Evolutionary conservation across 2,888 invertebrate genomes (phyloP), one percentile per base, ranked within the genome.

Genomic region (Drosophila maculinotata): DNA sequence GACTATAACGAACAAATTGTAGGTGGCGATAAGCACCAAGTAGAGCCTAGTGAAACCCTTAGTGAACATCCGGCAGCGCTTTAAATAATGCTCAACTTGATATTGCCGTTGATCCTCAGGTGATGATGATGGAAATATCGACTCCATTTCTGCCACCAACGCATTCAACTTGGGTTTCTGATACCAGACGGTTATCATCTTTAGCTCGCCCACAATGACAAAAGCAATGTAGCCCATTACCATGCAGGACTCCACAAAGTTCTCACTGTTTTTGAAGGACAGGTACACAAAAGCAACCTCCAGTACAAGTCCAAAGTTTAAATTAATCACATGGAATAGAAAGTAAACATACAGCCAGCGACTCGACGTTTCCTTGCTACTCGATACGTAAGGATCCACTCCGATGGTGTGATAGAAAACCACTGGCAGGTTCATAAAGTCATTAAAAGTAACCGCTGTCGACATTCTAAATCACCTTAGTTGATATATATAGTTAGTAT

Each of bases 1-100:
- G 1, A 78, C 3, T 0, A 81, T 26, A 1, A 71, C 47, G 10
- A 67, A 82, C 0, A 90, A 49, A 57, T 89, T 90, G 30, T 89
- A 91, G 0, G 76, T 79, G 69, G 69, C 81, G 8, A 90, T 77
- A 0, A 90, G 70, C 0, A 81, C 5, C 69, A 88, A 65, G 36
- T 89, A 91, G 0, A 90, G 66, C n/a, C 59, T 39, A 0, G 80
- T 57, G 44, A 89, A 89, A 6, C 68, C 62, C 28, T 73, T 62
- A 3, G 76, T 78, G 3, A 83, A 47, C 9, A 67, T 42, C 0
- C 41, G 64, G n/a, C 69, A 71, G 3, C 66, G 51, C 0, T 60
- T 41, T 15, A 82, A 26, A 62, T 86, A 77, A 0, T 53, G 4
- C 0, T 47, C 23, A 8, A 86, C 52, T 4, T 62, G 25, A 44